phyloP scores from a whole-genome alignment of 1,140 invertebrate species.

The Macrobrachium rosenbergii region DNA sequence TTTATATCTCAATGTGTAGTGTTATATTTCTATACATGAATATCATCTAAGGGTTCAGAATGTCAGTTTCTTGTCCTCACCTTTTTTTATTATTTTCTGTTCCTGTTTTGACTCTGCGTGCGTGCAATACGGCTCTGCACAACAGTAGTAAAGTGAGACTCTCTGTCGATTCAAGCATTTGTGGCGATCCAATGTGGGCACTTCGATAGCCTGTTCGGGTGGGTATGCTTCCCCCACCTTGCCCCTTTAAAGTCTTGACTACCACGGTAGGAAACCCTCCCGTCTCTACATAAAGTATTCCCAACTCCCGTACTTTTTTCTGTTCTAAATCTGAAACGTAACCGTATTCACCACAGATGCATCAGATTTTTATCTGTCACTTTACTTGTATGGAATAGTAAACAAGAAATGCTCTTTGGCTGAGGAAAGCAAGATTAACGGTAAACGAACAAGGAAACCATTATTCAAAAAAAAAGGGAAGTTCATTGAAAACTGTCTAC shows the following conservation, averaged over 20 bases:
- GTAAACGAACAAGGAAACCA: no score
- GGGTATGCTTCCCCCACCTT: not conserved
- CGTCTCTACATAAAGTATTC: no score
- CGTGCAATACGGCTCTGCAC: constrained; percentile 36
- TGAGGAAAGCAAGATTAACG: no score
- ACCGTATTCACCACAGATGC: no score
- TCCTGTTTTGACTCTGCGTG: constrained; percentile 39
- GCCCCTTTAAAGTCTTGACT: not conserved
- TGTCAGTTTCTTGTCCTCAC: constrained; percentile 14
- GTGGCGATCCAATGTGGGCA: not conserved
- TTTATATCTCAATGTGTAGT: not conserved
- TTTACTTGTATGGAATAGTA: no score
- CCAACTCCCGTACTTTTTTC: no score
- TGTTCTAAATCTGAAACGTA: no score
- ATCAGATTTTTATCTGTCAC: no score
- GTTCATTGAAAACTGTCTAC: no score
- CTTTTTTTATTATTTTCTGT: not conserved
- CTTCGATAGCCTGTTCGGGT: constrained; percentile 39
- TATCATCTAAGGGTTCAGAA: constrained; percentile 33
- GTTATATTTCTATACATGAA: not conserved
- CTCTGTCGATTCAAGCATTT: constrained; percentile 14
- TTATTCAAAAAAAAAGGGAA: no score
- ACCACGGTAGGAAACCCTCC: not conserved
- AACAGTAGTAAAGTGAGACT: constrained; percentile 36
- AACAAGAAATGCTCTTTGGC: no score